Percentiles rank a stretch among this genome's conserved stretches.
Conservation (phyloP, 2,113 vertebrate genomes). For the Carassius gibelio region DNA sequence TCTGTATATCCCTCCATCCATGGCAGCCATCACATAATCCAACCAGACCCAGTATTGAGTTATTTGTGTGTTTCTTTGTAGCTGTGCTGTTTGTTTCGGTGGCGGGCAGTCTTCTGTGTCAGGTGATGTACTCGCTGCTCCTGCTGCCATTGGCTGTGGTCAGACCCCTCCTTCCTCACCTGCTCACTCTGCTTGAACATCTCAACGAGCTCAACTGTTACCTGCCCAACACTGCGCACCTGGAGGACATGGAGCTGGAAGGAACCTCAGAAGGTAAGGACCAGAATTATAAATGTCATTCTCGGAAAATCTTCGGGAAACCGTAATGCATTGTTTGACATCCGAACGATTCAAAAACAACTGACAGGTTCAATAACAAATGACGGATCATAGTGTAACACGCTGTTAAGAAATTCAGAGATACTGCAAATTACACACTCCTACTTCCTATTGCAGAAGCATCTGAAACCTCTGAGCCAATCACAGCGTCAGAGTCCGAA, state of each 20-base stretch:
- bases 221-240: slow-evolving; percentile 71
- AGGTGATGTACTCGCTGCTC: slow-evolving; percentile 80
- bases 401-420: neutral
- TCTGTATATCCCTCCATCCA: neutral
- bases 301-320: neutral
- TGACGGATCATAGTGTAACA: neutral
- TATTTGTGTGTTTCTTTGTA: slow-evolving; percentile 49
- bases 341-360: neutral
- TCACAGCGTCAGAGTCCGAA: slow-evolving; percentile 58
- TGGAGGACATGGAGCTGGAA: slow-evolving; percentile 77
- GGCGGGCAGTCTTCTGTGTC: slow-evolving; percentile 78
- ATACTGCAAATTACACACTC: neutral
- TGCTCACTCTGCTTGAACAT: slow-evolving; percentile 75
- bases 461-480: slow-evolving; percentile 55
- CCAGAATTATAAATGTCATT: neutral
- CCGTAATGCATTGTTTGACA: neutral
- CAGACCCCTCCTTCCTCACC: slow-evolving; percentile 75
- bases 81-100: slow-evolving; percentile 78
- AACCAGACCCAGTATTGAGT: neutral
- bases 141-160: slow-evolving; percentile 75
- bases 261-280: slow-evolving; percentile 55
- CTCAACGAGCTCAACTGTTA: slow-evolving; percentile 77
- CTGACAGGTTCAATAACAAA: neutral
- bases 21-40: neutral
- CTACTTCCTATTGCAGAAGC: slow-evolving; percentile 60